Evolutionary conservation across 2,888 invertebrate genomes (phyloP).

Genomic region (Agrotis puta): DNA sequence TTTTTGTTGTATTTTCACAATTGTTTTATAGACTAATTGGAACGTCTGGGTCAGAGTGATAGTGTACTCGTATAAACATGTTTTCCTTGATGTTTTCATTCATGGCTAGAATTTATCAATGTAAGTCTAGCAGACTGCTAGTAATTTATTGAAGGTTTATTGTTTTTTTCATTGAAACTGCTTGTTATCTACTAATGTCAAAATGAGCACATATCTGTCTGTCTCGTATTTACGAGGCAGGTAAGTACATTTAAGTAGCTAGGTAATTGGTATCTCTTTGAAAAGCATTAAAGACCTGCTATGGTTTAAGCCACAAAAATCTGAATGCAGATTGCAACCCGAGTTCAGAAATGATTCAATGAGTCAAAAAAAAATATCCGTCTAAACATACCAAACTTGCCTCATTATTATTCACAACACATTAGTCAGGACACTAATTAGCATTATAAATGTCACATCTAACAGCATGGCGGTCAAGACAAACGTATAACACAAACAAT

Average conservation of each 20-base stretch:
- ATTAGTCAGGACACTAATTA: constrained; percentile 31
- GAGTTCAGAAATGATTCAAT: constrained; percentile 20
- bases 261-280: neutral
- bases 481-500: constrained; percentile 45
- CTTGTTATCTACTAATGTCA: too few species aligned
- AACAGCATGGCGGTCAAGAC: constrained; percentile 22
- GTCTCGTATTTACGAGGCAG: too few species aligned
- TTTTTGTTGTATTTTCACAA: constrained; percentile 7
- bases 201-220: too few species aligned
- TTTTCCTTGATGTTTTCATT: constrained; percentile 31
- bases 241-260: neutral
- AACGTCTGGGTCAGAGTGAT: constrained; percentile 4
- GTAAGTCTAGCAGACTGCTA: constrained; percentile 13
- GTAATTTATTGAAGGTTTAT: constrained; percentile 21
- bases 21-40: constrained; percentile 7
- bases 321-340: too few species aligned
- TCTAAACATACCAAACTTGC: constrained; percentile 5
- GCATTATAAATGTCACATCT: constrained; percentile 49
- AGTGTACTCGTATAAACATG: constrained; percentile 12
- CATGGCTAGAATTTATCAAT: constrained; percentile 36
- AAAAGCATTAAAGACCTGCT: neutral
- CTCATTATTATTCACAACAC: constrained; percentile 21
- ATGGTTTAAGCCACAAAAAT: too few species aligned
- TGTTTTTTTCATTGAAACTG: constrained; percentile 23
- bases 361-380: neutral